phyloP scores from a whole-genome alignment of 2,888 invertebrate genomes.

The Calameuta pallipes region DNA sequence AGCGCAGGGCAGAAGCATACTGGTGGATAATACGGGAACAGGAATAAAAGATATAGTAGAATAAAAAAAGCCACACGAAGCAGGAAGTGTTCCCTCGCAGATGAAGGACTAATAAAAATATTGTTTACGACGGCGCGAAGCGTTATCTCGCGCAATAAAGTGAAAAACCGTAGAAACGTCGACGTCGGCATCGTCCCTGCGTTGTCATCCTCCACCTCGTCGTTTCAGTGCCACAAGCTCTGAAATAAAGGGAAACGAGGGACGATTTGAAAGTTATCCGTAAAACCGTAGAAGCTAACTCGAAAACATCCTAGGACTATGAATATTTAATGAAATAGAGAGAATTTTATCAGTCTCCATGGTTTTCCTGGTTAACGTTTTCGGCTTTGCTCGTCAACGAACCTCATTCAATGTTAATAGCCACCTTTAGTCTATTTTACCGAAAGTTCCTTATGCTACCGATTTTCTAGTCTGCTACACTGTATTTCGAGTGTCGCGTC shows the following conservation, averaged over 20 bases:
- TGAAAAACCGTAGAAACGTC: neutral
- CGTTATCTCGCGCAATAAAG: conserved; percentile 2
- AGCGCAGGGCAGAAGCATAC: neutral
- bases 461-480: neutral
- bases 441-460: neutral
- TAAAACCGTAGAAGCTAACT: conserved; percentile 14
- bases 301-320: conserved; percentile 34
- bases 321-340: conserved; percentile 40
- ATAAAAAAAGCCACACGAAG: neutral
- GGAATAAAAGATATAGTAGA: neutral
- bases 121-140: conserved; percentile 37
- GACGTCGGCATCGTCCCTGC: neutral
- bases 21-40: neutral
- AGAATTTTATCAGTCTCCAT: conserved; percentile 15
- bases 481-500: neutral
- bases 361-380: neutral
- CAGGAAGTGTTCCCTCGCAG: neutral
- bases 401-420: neutral
- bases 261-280: neutral
- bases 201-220: neutral
- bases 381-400: neutral
- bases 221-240: neutral
- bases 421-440: neutral
- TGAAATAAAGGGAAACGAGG: conserved; percentile 4
- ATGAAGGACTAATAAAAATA: conserved; percentile 37